Evolutionary conservation across 2,797 vertebrate species (phyloP).

Genomic region (Tangara arthus): DNA sequence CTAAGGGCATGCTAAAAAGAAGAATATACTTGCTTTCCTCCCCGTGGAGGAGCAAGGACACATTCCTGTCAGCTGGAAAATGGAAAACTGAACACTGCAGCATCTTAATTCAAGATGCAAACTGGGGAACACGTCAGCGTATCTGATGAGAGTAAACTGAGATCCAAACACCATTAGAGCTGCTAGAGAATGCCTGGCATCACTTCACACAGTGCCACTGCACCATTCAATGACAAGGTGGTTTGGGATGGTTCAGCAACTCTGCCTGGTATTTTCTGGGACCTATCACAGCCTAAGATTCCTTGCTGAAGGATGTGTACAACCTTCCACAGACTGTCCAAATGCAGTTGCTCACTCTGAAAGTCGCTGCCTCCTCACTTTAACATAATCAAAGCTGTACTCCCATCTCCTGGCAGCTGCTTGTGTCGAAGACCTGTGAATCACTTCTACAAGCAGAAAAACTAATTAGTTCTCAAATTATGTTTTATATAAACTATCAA

Average conservation of each 20-base stretch:
- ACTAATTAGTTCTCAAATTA: not conserved
- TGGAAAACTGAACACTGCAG: not conserved
- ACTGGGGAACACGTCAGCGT: accelerated
- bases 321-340: not conserved
- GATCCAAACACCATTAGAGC: not conserved
- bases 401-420: not conserved
- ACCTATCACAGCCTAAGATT: not conserved
- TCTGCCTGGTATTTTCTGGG: not conserved
- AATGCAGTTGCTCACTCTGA: not conserved
- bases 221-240: not conserved
- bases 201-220: not conserved
- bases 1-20: not conserved
- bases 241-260: not conserved
- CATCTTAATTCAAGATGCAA: not conserved
- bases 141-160: not conserved
- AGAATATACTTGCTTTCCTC: not conserved
- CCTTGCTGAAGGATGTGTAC: not conserved
- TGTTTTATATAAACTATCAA: accelerated
- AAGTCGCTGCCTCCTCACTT: not conserved
- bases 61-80: not conserved
- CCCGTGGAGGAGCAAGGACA: not conserved
- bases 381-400: not conserved
- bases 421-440: not conserved
- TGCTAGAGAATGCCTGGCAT: not conserved
- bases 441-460: not conserved